A percentile compares a stretch with the other conserved stretches of the same genome.
phyloP scores from a whole-genome alignment of 2,888 invertebrate genomes.

The Augiades crinisus region DNA sequence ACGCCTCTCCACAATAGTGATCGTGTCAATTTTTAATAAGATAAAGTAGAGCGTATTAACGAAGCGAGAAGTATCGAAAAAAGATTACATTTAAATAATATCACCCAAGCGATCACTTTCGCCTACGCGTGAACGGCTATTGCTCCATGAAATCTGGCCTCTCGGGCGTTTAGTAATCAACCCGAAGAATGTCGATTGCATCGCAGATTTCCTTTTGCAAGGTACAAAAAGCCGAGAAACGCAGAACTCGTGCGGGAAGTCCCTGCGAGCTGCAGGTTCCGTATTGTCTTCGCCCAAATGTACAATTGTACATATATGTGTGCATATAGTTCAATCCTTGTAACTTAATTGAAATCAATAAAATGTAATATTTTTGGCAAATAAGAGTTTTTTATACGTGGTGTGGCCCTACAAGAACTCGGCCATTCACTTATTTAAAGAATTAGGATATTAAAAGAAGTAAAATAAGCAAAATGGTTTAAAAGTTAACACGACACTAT shows the following conservation, averaged over 20 bases:
- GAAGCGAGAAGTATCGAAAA: slow-evolving; percentile 73
- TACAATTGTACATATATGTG: no score
- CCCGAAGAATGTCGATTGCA: slow-evolving; percentile 65
- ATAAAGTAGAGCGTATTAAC: slow-evolving; percentile 38
- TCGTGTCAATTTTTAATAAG: slow-evolving; percentile 34
- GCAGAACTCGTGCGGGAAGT: background rate
- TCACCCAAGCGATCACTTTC: slow-evolving; percentile 77
- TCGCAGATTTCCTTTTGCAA: slow-evolving; percentile 68
- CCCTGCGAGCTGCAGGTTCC: background rate
- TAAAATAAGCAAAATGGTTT: no score
- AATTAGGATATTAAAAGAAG: no score
- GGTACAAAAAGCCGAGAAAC: slow-evolving; percentile 60
- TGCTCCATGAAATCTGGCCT: slow-evolving; percentile 73
- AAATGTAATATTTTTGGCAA: no score
- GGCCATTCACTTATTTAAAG: no score
- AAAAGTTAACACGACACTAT: no score
- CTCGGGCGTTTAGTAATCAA: slow-evolving; percentile 75
- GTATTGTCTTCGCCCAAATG: background rate
- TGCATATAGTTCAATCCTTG: no score
- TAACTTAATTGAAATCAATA: no score
- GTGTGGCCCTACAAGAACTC: no score
- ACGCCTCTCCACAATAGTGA: slow-evolving; percentile 15
- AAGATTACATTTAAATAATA: slow-evolving; percentile 80
- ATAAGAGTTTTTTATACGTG: no score
- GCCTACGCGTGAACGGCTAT: slow-evolving; percentile 70